Evolutionary conservation across 2,113 vertebrate genomes (phyloP).

Genomic region (Leptobrachium ailaonicum): DNA sequence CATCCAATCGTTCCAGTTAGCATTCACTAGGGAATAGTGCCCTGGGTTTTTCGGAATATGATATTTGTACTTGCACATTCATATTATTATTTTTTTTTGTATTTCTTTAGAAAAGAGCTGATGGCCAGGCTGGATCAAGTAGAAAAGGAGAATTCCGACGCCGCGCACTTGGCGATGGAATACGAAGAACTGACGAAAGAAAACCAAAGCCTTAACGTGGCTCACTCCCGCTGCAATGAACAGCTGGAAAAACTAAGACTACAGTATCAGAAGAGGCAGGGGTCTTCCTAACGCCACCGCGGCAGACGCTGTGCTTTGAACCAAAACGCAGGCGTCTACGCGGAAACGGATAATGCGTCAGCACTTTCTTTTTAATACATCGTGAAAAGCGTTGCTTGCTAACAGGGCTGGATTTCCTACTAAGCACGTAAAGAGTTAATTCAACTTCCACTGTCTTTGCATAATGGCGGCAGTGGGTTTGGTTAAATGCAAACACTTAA

Average conservation of each 20-base stretch:
- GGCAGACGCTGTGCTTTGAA: neutral
- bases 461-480: too few relatives aligned
- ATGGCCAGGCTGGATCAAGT: constrained; percentile 89
- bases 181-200: constrained; percentile 88
- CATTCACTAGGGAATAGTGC: too few relatives aligned
- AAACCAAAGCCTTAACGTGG: constrained; percentile 83
- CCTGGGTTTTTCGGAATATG: too few relatives aligned
- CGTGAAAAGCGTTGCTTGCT: neutral
- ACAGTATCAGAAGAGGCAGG: constrained; percentile 80
- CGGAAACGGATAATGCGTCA: neutral
- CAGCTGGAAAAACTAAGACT: constrained; percentile 88
- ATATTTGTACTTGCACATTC: too few relatives aligned
- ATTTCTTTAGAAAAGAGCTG: constrained; percentile 78
- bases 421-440: too few relatives aligned
- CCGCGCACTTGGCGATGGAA: constrained; percentile 84
- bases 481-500: too few relatives aligned
- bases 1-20: too few relatives aligned
- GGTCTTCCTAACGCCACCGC: constrained; percentile 80
- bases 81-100: neutral
- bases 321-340: neutral
- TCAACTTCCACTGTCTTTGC: too few relatives aligned
- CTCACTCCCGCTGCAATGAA: constrained; percentile 83
- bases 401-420: too few relatives aligned
- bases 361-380: neutral
- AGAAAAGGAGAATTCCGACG: constrained; percentile 83